phyloP scores from a whole-genome alignment of 1,140 invertebrate species.

The Macrosteles quadrilineatus region DNA sequence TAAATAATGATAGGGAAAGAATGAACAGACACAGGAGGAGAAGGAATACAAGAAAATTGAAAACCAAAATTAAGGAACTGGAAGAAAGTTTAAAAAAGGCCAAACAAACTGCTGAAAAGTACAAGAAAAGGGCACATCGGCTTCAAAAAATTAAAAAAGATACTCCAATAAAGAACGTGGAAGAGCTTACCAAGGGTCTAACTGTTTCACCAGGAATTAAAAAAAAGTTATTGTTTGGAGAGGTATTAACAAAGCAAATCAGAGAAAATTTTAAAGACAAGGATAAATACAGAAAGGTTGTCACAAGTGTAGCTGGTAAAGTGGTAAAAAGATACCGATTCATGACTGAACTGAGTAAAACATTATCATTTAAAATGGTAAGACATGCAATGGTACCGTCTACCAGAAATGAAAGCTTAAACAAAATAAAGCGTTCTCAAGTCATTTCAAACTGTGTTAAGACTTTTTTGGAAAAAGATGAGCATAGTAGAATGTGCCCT shows the following conservation, averaged over 20 bases:
- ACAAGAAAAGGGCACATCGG: too few species aligned
- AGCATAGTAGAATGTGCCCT: slow-evolving; percentile 28
- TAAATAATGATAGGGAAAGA: too few species aligned
- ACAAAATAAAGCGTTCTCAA: not conserved
- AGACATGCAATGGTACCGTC: not conserved
- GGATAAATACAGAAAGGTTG: not conserved
- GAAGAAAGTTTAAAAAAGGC: not conserved
- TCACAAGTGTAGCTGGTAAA: not conserved
- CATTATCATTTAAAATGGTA: not conserved
- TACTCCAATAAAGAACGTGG: too few species aligned
- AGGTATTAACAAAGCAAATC: too few species aligned
- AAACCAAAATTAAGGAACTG: not conserved
- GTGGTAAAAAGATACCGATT: not conserved
- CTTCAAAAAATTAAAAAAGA: too few species aligned
- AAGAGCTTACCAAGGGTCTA: too few species aligned
- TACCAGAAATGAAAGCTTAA: not conserved
- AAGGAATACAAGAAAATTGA: too few species aligned
- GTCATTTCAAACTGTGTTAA: not conserved
- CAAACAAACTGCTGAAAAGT: not conserved
- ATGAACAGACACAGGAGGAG: too few species aligned
- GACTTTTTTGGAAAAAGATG: slow-evolving; percentile 23
- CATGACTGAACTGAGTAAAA: not conserved
- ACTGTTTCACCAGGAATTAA: too few species aligned
- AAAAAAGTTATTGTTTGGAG: too few species aligned
- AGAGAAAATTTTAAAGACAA: too few species aligned